Evolutionary conservation across 2,888 invertebrate species (phyloP).

Genomic region (Ichneumon xanthorius): DNA sequence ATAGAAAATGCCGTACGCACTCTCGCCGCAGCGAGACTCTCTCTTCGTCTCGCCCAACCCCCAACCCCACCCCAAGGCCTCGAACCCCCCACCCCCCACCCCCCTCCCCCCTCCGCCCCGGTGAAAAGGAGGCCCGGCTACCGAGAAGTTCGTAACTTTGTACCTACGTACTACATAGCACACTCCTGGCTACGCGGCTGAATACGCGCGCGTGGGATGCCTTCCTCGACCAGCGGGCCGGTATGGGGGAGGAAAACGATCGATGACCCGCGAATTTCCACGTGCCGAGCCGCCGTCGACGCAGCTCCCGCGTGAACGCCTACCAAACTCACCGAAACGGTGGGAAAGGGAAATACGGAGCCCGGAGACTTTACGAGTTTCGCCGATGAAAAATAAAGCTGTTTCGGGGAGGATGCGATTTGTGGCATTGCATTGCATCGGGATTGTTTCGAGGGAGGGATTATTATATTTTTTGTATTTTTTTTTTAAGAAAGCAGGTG

Average conservation of each 20-base stretch:
- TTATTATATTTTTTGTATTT: not conserved
- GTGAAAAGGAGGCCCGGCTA: conserved; percentile 37
- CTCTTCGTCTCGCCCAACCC: not conserved
- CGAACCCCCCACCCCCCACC: not conserved
- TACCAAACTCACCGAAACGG: not conserved
- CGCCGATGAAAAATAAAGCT: conserved; percentile 58
- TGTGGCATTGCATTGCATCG: conserved; percentile 22
- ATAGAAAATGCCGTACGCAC: conserved; percentile 7
- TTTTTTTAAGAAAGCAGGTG: conserved; percentile 13
- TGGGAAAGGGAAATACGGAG: not conserved
- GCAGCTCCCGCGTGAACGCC: conserved; percentile 48
- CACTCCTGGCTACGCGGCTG: conserved; percentile 43
- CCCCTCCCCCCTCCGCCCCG: not conserved
- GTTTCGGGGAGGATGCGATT: conserved; percentile 46
- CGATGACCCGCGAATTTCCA: conserved; percentile 70
- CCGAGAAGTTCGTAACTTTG: conserved; percentile 60
- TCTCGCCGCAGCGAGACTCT: conserved; percentile 16
- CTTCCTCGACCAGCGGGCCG: conserved; percentile 18
- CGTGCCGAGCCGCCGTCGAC: conserved; percentile 65
- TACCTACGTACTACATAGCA: conserved; percentile 35
- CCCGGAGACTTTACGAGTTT: conserved; percentile 40
- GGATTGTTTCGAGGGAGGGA: conserved; percentile 27
- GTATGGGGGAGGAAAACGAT: conserved; percentile 65
- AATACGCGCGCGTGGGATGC: conserved; percentile 66
- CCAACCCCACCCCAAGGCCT: not conserved